These are phyloP conservation scores for Gymnocephalus cernua DNA, from an alignment of 2,113 vertebrate species.

Conservation along the genomic window DNA sequence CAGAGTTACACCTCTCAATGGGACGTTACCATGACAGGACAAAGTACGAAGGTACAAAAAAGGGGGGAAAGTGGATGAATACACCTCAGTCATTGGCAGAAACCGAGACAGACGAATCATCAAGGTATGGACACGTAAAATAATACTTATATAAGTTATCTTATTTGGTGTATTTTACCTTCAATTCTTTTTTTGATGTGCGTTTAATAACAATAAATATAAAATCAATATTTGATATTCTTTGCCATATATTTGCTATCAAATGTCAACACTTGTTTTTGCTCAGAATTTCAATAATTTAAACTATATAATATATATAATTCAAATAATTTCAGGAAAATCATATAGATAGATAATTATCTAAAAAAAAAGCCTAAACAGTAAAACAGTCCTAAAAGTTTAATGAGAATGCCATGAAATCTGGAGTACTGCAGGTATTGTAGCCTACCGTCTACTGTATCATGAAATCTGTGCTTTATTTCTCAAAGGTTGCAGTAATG, in stretches of 20 bases:
- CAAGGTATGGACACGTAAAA: slow-evolving; percentile 59
- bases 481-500: slow-evolving; percentile 16
- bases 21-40: slow-evolving; percentile 46
- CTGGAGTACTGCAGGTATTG: not conserved
- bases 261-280: not conserved
- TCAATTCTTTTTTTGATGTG: not conserved
- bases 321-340: not conserved
- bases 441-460: not conserved
- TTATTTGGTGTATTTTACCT: not conserved
- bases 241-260: not conserved
- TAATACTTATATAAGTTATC: not conserved
- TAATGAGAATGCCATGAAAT: not conserved
- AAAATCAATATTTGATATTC: not conserved
- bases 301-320: not conserved
- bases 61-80: slow-evolving; percentile 15
- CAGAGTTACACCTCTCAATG: slow-evolving; percentile 24
- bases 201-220: not conserved
- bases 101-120: slow-evolving; percentile 1
- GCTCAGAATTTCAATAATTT: not conserved
- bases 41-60: slow-evolving; percentile 63
- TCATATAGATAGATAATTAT: not conserved
- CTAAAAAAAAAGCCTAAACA: not conserved
- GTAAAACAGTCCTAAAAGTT: not conserved
- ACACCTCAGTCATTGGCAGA: slow-evolving; percentile 9
- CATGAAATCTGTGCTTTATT: slow-evolving; percentile 38